Evolutionary conservation across 2,888 invertebrate genomes (phyloP), one percentile per base, ranked within the genome.

Genomic region (Agrotis exclamationis): DNA sequence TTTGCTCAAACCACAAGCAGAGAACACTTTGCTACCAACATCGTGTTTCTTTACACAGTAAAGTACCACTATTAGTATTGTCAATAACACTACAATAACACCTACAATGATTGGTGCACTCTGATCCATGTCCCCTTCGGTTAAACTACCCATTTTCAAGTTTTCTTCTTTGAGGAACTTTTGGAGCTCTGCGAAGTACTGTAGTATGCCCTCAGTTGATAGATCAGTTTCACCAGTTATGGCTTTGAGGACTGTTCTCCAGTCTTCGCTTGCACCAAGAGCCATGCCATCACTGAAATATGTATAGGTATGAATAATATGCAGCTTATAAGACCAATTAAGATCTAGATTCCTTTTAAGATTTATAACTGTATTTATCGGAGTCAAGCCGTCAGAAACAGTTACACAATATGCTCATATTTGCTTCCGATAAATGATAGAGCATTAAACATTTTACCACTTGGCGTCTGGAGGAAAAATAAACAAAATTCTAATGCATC

Each of bases 171-270:
- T 84, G 0, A 96, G 88, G 53, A 91, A 93, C 18, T 91, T 89
- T 80, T 87, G 76, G 0, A 96, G 90, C 1, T 89, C 87, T 51
- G 93, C 84, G 64, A 96, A 96, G 79, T 95, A 96, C 72, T 92
- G 90, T 1, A 95, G 83, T 33, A 96, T 92, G 2, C 96, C 96
- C 54, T 89, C 85, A 1, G 96, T 94, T 0, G 94, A 95, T 18
- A 96, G 81, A 81, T 95, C 94, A 39, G 89, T 92, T 88, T 96
- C 94, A 0, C 94, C 94, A 1, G 96, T 96, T 79, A 96, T 95
- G 1, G 90, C 87, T 72, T 93, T 64, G 0, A 96, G 89, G 2
- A 96, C 95, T n/a, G 89, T 91, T 69, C 93, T 86, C 96, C 96
- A 96, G 70, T 95, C 93, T 86, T 93, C 90, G 75, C 95, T 95